These are phyloP conservation scores for Cotesia chilonis DNA, from an alignment of 1,140 invertebrate species.

Conservation along the genomic window DNA sequence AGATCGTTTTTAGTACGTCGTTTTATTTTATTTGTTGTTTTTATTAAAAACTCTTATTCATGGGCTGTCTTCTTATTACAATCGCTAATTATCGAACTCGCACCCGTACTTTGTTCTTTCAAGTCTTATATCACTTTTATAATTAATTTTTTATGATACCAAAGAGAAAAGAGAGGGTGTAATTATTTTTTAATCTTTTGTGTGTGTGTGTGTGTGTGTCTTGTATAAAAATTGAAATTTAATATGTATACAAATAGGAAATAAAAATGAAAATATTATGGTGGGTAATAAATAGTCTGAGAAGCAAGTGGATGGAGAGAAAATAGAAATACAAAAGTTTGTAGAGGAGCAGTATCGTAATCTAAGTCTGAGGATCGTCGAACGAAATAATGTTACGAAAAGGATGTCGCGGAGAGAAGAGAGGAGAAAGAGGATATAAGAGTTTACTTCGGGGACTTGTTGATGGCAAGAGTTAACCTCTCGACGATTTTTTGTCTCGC, in stretches of 20 bases:
- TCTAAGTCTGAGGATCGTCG: conserved; percentile 32
- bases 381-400: conserved; percentile 17
- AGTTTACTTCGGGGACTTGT: not conserved
- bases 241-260: too few species aligned
- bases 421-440: not conserved
- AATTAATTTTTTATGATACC: conserved; percentile 35
- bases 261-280: too few species aligned
- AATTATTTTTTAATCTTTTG: too few species aligned
- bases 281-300: not conserved
- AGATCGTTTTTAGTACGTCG: conserved; percentile 38
- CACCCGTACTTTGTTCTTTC: conserved; percentile 31
- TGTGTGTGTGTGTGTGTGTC: not conserved
- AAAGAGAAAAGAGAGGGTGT: too few species aligned
- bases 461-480: too few species aligned
- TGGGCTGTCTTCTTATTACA: conserved; percentile 34
- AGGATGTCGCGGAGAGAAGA: conserved; percentile 17
- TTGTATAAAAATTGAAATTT: too few species aligned
- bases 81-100: conserved; percentile 56
- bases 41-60: not conserved
- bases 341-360: conserved; percentile 14
- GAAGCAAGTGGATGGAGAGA: not conserved
- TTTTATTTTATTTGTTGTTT: conserved; percentile 17
- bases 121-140: not conserved
- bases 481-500: too few species aligned
- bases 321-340: conserved; percentile 27